Evolutionary conservation across 2,113 vertebrate species (phyloP), one percentile per base, ranked within the genome.

Genomic region (Falco punctatus): DNA sequence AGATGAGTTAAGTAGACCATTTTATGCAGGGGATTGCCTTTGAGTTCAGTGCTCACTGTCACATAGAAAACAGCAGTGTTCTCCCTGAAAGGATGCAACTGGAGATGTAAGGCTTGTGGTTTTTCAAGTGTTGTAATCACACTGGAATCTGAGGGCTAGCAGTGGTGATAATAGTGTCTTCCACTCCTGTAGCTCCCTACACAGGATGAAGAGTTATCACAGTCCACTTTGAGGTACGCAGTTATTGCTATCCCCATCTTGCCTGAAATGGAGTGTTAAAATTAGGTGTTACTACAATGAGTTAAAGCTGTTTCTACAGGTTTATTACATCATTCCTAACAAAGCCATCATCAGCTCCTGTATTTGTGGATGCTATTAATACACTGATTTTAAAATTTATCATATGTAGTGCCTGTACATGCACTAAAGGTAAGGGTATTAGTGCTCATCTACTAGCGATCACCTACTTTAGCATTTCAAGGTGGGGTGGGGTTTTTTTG

Each of bases 351-450:
- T 73, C 84, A 93, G n/a, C 69, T 90, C 42, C 57, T 73, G 7
- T 75, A 27, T 66, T 89, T 33, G 32, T 73, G 57, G 48, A 30
- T 89, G 55, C n/a, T 94, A 24, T 92, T 94, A 88, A 95, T 89
- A 89, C 22, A 15, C 23, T 30, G 52, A 77, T 82, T 87, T 93
- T 40, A 51, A 91, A 96, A 90, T 80, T 93, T 86, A 55, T 88
- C 65, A 13, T 61, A 18, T 26, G 48, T 27, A 66, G n/a, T 83
- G 44, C 19, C 86, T 78, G 58, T 57, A 85, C 49, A 35, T 84
- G 93, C 28, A 58, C 24, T 72, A 33, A 40, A 73, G 55, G 44
- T 61, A 52, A 80, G 35, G 11, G 26, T 78, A 48, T 80, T 49
- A 49, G 16, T 48, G 21, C 15, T 90, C 3, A 32, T 86, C 38